Evolutionary conservation across 2,113 vertebrate genomes (phyloP), one percentile per base, ranked within the genome.

Genomic region (Ardeotis arabs): DNA sequence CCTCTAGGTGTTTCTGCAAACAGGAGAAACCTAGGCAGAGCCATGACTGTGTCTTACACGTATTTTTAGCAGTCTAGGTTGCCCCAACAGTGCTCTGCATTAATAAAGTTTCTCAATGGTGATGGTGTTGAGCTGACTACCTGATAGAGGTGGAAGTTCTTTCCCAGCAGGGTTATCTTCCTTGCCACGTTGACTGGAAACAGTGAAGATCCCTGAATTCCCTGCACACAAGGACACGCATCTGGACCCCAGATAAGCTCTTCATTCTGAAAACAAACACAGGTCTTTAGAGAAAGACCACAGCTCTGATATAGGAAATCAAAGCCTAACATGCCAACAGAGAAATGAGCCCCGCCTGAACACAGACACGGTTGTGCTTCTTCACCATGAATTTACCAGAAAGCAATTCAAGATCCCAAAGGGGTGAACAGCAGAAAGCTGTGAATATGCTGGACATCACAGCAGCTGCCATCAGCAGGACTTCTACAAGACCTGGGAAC

Each of bases 151-250:
- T 98, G 98, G 90, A 99, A 98, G 96, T 99, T 99, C 83, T 96
- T 98, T 37, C 99, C 99, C 55, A 98, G 93, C 75, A 99, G 94
- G 3, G 98, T 99, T 84, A 99, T 98, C 95, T 99, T 99, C 76
- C 98, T 98, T 0, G 98, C 98, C 70, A 98, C 98, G 0, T 98
- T 97, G 89, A 99, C 98, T 1, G 99, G 99, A 52, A 99, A 95
- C 67, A 99, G 94, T 0, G 97, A 96, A 37, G 98, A 98, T 59
- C 99, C 99, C 91, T 99, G 99, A 47, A 99, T 98, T 64, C 97
- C 97, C 84, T 99, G 98, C 72, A 99, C 99, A n/a, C 99, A 99
- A 4, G 99, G 99, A 95, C 99, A 99, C 1, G 99, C 98, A 35
- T 97, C 98, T 11, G 98, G 96, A 27, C 99, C 99, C 98, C 97